Evolutionary conservation across 2,797 vertebrate species (phyloP), one percentile per base, ranked within the genome.

Genomic region (Acipenser ruthenus): DNA sequence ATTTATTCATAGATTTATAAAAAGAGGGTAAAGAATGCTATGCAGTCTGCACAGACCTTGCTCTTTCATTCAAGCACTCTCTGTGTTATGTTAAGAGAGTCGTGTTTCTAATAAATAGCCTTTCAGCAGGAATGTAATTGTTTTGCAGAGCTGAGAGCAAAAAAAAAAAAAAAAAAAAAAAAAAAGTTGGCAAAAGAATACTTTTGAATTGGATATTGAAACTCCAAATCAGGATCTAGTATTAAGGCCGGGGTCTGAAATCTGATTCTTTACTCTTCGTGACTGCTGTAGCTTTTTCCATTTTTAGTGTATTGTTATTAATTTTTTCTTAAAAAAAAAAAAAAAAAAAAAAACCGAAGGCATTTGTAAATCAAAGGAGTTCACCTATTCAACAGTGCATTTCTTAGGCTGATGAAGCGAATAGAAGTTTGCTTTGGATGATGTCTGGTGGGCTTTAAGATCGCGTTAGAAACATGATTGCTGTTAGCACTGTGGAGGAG

Each of bases 381-480:
- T 75, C 73, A 71, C 67, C 74, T 68, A 72, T 60, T 67, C 75
- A 80, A 77, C 80, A 85, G 85, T 85, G 86, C 80, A 82, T 83
- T 80, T 76, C 72, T 75, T 79, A 78, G 74, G 81, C 80, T 78
- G 70, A 79, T 78, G 71, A 86, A 73, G 72, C 78, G 78, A 76
- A 79, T 75, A 85, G 87, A 88, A 87, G 84, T 18, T 88, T 88
- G 80, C 76, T 72, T 78, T 75, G 75, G 87, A 86, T 69, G 87
- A 86, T 89, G 88, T 80, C 86, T 69, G 75, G 79, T 80, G 80
- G 73, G 76, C 86, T 88, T 84, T 83, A 86, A 79, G 83, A 86
- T 87, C 85, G 86, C 84, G 84, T 83, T 87, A 88, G 85, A 85
- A 85, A 86, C 84, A 83, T 85, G 90, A 83, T 83, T 82, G 90